Conservation (phyloP, 2,113 vertebrate species). For the Neolamprologus sp. region DNA sequence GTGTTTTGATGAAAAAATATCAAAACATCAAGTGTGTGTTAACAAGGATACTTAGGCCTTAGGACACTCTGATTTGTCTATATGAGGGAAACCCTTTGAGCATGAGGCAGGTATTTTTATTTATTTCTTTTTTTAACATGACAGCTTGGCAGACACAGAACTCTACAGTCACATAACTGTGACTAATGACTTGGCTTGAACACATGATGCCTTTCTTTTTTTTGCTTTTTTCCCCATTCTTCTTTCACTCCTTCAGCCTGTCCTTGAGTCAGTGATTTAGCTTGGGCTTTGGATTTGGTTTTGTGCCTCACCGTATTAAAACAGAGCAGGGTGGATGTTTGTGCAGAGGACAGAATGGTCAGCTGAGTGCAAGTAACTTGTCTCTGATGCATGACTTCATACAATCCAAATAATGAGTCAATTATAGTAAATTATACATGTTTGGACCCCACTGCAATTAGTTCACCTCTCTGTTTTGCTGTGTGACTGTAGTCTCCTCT, state of each 20-base stretch:
- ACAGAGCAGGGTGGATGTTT: slow-evolving; percentile 5
- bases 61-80: neutral
- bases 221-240: neutral
- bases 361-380: slow-evolving; percentile 43
- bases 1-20: neutral
- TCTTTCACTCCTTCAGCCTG: neutral
- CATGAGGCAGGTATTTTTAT: neutral
- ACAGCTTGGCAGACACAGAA: slow-evolving; percentile 10
- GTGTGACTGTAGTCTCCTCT: neutral
- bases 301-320: slow-evolving; percentile 22
- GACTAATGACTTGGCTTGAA: slow-evolving; percentile 37
- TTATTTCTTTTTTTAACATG: neutral
- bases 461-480: slow-evolving; percentile 39
- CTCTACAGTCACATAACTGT: slow-evolving; percentile 5
- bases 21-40: neutral
- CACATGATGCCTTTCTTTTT: neutral
- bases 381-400: slow-evolving; percentile 51
- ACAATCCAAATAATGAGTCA: slow-evolving; percentile 55
- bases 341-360: slow-evolving; percentile 7
- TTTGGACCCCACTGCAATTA: slow-evolving; percentile 47
- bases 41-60: neutral
- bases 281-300: neutral
- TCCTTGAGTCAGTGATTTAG: neutral
- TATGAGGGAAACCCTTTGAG: slow-evolving; percentile 31
- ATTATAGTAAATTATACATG: slow-evolving; percentile 63